Conservation (phyloP, 2,797 vertebrate species). For the Hyperoplus lanceolatus region DNA sequence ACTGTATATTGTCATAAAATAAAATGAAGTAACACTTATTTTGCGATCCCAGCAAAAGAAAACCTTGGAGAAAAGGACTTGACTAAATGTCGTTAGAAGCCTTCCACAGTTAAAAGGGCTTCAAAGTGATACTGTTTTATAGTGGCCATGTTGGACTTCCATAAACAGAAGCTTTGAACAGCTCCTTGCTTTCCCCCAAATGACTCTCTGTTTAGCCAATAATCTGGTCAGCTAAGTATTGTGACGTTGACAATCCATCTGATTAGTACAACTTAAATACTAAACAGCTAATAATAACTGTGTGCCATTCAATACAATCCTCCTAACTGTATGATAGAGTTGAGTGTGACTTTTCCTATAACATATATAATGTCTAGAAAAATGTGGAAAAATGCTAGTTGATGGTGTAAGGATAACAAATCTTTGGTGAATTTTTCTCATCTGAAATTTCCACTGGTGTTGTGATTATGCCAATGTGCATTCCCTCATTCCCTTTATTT, state of each 20-base stretch:
- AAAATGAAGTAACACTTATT: neutral
- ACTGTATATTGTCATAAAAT: neutral
- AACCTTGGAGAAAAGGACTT: neutral
- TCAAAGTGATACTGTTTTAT: neutral
- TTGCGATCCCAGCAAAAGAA: conserved; percentile 14
- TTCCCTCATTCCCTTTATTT: neutral
- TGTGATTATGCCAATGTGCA: neutral
- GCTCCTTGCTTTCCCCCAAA: neutral
- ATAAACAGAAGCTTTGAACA: neutral
- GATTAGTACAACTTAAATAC: neutral
- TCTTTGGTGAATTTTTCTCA: neutral
- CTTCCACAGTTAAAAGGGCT: neutral
- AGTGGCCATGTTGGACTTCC: neutral
- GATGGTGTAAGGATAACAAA: neutral
- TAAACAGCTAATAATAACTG: neutral
- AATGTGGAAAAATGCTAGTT: neutral
- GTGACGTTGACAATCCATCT: neutral
- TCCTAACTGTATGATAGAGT: neutral
- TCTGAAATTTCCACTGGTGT: neutral
- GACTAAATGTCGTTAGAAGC: neutral
- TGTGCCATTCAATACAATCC: neutral
- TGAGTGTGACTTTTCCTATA: neutral
- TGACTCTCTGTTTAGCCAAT: neutral
- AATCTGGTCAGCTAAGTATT: neutral
- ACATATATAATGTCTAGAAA: neutral